Percentiles rank a stretch among this genome's conserved stretches.
These are phyloP conservation scores for Laodelphax striatellus DNA, from an alignment of 1,140 invertebrate species.

Conservation along the genomic window DNA sequence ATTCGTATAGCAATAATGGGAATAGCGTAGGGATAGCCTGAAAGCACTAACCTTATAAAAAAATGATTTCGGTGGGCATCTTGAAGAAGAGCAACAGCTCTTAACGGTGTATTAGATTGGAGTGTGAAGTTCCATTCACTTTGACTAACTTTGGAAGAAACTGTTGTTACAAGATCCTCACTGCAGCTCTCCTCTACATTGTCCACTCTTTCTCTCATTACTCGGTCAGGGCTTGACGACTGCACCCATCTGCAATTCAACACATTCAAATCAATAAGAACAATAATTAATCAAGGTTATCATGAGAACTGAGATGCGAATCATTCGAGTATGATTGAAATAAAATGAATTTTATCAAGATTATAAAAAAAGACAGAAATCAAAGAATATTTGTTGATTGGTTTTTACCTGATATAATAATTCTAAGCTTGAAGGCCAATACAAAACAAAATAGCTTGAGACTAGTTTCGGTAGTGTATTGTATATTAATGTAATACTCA, in stretches of 20 bases:
- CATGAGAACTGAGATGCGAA: too few relatives aligned
- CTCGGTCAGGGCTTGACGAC: slow-evolving; percentile 39
- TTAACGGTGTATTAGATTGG: slow-evolving; percentile 33
- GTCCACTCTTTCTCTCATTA: slow-evolving; percentile 45
- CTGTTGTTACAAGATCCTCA: slow-evolving; percentile 45
- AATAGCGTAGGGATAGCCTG: too few relatives aligned
- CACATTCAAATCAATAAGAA: background rate
- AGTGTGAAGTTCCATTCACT: slow-evolving; percentile 55
- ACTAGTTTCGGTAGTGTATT: too few relatives aligned
- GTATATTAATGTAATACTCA: too few relatives aligned
- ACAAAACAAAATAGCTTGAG: too few relatives aligned
- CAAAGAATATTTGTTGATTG: too few relatives aligned
- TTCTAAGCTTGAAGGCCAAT: too few relatives aligned
- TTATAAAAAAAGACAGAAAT: too few relatives aligned
- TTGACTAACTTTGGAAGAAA: slow-evolving; percentile 51
- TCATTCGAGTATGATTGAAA: too few relatives aligned
- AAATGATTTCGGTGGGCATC: slow-evolving; percentile 64
- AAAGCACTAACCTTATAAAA: slow-evolving; percentile 34
- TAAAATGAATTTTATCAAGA: too few relatives aligned
- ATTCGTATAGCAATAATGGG: too few relatives aligned
- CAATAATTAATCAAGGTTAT: background rate
- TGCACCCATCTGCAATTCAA: slow-evolving; percentile 36
- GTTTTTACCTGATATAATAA: too few relatives aligned
- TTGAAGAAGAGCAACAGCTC: slow-evolving; percentile 55
- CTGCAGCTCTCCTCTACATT: slow-evolving; percentile 47